Conservation (phyloP, 1,140 invertebrate species). For the Mizuhopecten yessoensis region DNA sequence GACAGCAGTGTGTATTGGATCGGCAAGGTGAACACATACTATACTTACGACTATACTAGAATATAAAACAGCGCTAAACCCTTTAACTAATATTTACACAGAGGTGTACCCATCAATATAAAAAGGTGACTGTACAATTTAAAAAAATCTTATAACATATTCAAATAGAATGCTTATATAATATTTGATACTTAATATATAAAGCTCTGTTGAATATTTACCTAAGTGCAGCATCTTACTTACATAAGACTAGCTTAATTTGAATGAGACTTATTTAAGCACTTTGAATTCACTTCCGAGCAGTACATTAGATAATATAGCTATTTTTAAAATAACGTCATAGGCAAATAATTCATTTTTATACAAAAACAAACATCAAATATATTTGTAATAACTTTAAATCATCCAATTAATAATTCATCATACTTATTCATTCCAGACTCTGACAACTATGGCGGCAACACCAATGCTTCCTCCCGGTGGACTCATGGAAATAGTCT, state of each 20-base stretch:
- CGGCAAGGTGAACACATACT: conserved; percentile 1
- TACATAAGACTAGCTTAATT: too few species aligned
- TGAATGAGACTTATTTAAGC: too few species aligned
- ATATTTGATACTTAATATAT: too few species aligned
- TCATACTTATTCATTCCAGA: neutral
- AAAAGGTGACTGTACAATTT: neutral
- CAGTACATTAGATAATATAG: too few species aligned
- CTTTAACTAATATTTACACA: neutral
- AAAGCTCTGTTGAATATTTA: too few species aligned
- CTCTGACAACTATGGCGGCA: neutral
- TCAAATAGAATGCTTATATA: neutral
- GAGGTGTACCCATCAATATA: neutral
- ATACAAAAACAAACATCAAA: too few species aligned
- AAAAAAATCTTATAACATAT: neutral
- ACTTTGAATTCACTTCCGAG: too few species aligned
- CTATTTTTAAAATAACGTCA: too few species aligned
- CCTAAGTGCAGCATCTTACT: too few species aligned
- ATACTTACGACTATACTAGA: neutral
- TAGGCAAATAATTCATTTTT: too few species aligned
- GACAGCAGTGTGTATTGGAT: conserved; percentile 31
- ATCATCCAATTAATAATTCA: neutral
- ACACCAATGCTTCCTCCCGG: neutral
- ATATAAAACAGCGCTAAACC: neutral
- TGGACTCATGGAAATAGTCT: conserved; percentile 74
- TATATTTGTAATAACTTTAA: too few species aligned